A percentile compares a stretch with the other conserved stretches of the same genome.
Conservation (phyloP, 2,888 invertebrate species). For the Bursaphelenchus okinawaensis region DNA sequence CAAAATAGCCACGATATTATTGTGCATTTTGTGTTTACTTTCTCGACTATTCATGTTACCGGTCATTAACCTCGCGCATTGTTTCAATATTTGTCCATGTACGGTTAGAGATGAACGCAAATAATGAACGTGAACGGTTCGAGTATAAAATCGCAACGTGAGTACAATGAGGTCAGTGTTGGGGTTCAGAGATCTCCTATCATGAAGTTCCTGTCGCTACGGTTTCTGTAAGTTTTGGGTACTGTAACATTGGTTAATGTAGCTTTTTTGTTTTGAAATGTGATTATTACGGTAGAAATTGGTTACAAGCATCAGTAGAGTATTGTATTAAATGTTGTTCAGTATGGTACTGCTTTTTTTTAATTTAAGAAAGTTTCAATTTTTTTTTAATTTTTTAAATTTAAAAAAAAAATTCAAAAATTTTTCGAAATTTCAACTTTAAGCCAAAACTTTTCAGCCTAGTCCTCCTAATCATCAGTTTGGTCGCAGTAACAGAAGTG, state of each 20-base stretch:
- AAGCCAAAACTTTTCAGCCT: no score
- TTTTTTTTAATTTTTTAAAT: no score
- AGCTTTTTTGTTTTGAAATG: no score
- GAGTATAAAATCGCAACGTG: background rate
- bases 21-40: background rate
- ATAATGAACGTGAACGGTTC: background rate
- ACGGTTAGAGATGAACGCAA: background rate
- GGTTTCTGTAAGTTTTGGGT: background rate
- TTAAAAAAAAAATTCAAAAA: no score
- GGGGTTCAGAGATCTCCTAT: background rate
- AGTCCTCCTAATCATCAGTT: background rate
- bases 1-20: background rate
- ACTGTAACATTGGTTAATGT: no score
- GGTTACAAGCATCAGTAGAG: no score
- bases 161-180: background rate
- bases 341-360: no score
- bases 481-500: background rate
- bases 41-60: background rate
- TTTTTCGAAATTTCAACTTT: no score
- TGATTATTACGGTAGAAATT: no score
- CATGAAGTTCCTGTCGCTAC: background rate
- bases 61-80: background rate
- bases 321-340: no score
- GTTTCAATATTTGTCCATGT: background rate
- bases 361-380: no score